Percentiles rank a stretch among this genome's conserved stretches.
phyloP scores from a whole-genome alignment of 1,140 invertebrate species.

The Diplogasteroides magnus region DNA sequence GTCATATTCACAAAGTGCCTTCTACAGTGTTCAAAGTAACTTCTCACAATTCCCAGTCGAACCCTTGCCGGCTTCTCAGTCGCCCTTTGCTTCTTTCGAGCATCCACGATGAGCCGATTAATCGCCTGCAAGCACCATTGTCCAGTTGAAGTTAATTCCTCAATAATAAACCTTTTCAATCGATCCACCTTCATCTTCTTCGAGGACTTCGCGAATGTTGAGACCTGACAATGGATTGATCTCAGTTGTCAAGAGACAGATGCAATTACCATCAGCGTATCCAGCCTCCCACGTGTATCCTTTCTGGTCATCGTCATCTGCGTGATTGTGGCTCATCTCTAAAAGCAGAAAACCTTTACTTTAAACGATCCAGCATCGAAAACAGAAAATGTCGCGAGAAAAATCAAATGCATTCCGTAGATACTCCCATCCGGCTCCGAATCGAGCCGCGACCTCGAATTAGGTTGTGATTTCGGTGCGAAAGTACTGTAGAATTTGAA shows the following conservation, averaged over 20 bases:
- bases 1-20: background rate
- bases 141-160: too few species aligned
- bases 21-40: constrained; percentile 1
- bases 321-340: background rate
- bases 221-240: constrained; percentile 16
- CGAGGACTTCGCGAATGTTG: constrained; percentile 56
- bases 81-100: constrained; percentile 52
- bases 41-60: constrained; percentile 58
- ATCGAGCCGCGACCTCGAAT: too few species aligned
- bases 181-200: constrained; percentile 59
- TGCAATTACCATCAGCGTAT: constrained; percentile 53
- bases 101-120: constrained; percentile 56
- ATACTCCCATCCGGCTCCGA: too few species aligned
- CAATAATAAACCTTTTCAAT: too few species aligned
- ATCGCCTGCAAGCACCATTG: too few species aligned
- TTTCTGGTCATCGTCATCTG: constrained; percentile 35
- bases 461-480: too few species aligned
- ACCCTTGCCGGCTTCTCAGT: constrained; percentile 56
- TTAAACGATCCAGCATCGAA: background rate
- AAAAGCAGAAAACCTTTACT: background rate
- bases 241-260: background rate
- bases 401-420: too few species aligned
- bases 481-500: too few species aligned
- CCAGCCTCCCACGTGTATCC: constrained; percentile 57
- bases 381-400: too few species aligned